A percentile compares a stretch with the other conserved stretches of the same genome.
These are phyloP conservation scores for Philereme transversata DNA, from an alignment of 2,888 invertebrate genomes.

Conservation along the genomic window DNA sequence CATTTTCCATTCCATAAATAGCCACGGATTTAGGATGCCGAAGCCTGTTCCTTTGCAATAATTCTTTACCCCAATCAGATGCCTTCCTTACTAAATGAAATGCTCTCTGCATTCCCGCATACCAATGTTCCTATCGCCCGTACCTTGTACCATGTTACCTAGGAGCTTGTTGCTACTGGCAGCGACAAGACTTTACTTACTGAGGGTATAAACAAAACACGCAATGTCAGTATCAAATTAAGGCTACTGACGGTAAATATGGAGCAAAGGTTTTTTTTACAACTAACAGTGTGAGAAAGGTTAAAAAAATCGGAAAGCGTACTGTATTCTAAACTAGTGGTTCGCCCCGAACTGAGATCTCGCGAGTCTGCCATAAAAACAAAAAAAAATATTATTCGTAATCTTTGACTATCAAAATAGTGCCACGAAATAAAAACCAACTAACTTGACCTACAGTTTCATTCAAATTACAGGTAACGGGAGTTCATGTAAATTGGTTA, in stretches of 20 bases:
- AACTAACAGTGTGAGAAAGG: neutral
- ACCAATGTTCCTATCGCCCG: conserved; percentile 17
- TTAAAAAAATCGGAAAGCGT: neutral
- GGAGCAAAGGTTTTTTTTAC: conserved; percentile 12
- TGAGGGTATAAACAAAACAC: conserved; percentile 45
- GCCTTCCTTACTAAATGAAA: conserved; percentile 6
- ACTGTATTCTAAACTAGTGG: no score
- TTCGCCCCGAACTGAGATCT: no score
- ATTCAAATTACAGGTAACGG: no score
- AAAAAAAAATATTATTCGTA: no score
- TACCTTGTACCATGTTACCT: conserved; percentile 25
- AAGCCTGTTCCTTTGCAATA: no score
- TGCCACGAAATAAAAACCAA: no score
- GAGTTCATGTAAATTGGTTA: no score
- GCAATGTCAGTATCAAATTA: conserved; percentile 31
- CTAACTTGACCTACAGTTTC: no score
- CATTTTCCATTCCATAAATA: no score
- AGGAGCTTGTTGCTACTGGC: conserved; percentile 26
- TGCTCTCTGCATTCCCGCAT: conserved; percentile 6
- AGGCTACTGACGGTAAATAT: conserved; percentile 25
- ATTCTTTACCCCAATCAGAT: conserved; percentile 2
- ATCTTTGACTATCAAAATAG: no score
- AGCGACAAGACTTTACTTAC: conserved; percentile 49
- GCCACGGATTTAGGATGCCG: no score
- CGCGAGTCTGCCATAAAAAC: no score